Evolutionary conservation across 2,888 invertebrate species (phyloP).

Genomic region (Chymomyza procnemis): DNA sequence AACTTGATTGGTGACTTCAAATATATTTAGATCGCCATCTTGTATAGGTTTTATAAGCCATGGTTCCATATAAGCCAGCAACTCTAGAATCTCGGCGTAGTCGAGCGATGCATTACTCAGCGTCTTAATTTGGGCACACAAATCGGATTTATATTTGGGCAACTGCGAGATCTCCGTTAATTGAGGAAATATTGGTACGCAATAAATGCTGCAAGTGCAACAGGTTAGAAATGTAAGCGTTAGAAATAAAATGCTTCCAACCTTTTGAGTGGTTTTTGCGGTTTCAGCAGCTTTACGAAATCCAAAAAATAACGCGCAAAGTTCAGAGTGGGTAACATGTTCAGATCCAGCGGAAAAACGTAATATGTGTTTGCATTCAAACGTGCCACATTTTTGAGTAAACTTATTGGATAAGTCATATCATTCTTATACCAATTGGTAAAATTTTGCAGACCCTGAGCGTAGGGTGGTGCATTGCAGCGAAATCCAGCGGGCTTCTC

Average conservation of each 20-base stretch:
- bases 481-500: background rate
- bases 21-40: slow-evolving; percentile 18
- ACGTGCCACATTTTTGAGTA: slow-evolving; percentile 43
- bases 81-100: background rate
- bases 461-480: background rate
- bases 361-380: slow-evolving; percentile 36
- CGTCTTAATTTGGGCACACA: background rate
- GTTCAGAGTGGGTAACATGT: slow-evolving; percentile 26
- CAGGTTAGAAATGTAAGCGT: no score
- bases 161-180: background rate
- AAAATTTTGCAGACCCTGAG: background rate
- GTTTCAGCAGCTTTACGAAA: background rate
- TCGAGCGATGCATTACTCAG: slow-evolving; percentile 1
- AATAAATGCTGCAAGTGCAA: slow-evolving; percentile 26
- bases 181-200: slow-evolving; percentile 33
- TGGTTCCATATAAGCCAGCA: background rate
- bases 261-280: slow-evolving; percentile 16
- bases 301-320: slow-evolving; percentile 21
- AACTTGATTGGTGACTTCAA: background rate
- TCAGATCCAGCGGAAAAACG: slow-evolving; percentile 28
- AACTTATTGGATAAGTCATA: slow-evolving; percentile 26
- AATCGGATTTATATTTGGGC: slow-evolving; percentile 30
- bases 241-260: no score
- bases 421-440: background rate
- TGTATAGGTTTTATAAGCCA: slow-evolving; percentile 14